Evolutionary conservation across 2,113 vertebrate species (phyloP).

Genomic region (Triplophysa tibetana): DNA sequence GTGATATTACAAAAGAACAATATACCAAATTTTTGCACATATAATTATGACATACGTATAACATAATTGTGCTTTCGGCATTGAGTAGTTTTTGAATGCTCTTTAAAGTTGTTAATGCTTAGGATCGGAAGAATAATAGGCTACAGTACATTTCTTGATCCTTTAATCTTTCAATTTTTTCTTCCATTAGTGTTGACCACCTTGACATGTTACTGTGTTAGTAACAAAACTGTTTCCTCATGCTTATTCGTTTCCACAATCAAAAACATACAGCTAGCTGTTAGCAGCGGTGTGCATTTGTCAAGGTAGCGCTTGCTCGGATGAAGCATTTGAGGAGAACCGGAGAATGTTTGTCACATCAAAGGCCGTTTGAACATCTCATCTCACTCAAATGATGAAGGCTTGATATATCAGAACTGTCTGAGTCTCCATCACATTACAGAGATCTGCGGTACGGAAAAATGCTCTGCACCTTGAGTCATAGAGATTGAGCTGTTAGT

Average conservation of each 20-base stretch:
- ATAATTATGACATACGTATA: too few species aligned
- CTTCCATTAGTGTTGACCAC: background rate
- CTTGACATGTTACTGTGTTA: background rate
- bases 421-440: constrained; percentile 4
- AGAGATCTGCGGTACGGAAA: constrained; percentile 2
- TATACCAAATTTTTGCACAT: too few species aligned
- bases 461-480: constrained; percentile 34
- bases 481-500: constrained; percentile 47
- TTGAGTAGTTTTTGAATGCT: too few species aligned
- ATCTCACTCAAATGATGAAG: constrained; percentile 30
- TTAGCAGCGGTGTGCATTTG: background rate
- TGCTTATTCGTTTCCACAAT: background rate
- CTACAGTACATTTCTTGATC: too few species aligned
- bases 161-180: background rate
- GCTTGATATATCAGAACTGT: constrained; percentile 37
- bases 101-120: too few species aligned
- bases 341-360: constrained; percentile 29
- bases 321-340: constrained; percentile 15
- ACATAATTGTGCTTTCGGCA: too few species aligned
- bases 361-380: constrained; percentile 19
- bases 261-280: background rate
- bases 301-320: background rate
- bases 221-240: constrained; percentile 4
- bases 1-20: too few species aligned
- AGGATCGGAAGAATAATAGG: too few species aligned